These are phyloP conservation scores for Neotoma lepida DNA, from an alignment of 2,113 vertebrate genomes.

Conservation along the genomic window DNA sequence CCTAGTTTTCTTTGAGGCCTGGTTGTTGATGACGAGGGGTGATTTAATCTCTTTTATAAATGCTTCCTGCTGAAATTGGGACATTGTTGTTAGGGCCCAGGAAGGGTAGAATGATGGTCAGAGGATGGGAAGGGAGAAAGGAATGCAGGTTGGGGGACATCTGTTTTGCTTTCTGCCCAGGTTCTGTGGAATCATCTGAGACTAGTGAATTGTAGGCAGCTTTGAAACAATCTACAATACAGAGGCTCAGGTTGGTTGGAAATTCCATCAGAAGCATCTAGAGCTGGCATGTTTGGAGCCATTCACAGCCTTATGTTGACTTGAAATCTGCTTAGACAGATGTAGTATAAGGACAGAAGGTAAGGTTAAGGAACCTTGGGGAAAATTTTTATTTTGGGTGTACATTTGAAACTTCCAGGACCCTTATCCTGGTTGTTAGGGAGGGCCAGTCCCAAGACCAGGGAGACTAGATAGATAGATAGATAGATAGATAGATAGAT, in stretches of 20 bases:
- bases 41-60: background rate
- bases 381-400: background rate
- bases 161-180: background rate
- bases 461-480: background rate
- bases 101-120: background rate
- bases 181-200: background rate
- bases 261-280: background rate
- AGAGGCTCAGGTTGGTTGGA: background rate
- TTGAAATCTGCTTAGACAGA: background rate
- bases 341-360: background rate
- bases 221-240: background rate
- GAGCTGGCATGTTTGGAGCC: background rate
- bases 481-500: background rate
- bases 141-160: background rate
- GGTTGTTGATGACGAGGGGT: background rate
- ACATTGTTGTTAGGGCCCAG: background rate
- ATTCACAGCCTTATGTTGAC: background rate
- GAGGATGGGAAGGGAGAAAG: background rate
- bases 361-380: background rate
- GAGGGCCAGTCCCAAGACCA: background rate
- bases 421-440: background rate
- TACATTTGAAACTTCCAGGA: background rate
- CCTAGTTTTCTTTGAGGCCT: background rate
- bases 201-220: background rate
- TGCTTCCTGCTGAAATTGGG: background rate